Conservation (phyloP, 2,888 invertebrate genomes). For the Cremastinae sp. region DNA sequence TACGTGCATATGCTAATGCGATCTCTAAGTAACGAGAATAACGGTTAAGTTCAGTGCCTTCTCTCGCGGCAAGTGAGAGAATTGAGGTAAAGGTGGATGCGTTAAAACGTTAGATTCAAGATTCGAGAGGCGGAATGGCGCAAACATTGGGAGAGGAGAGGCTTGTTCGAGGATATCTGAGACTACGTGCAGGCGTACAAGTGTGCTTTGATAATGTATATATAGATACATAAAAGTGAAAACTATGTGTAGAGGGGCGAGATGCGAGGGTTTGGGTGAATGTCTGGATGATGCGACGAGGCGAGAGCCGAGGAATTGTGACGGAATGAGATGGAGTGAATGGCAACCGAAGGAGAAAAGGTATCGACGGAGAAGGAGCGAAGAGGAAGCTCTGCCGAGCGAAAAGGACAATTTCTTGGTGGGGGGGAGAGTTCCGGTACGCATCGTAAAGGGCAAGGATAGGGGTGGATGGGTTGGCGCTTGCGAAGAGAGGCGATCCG, state of each 20-base stretch:
- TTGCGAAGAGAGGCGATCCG: conserved; percentile 59
- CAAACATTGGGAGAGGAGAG: conserved; percentile 55
- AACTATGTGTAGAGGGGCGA: conserved; percentile 34
- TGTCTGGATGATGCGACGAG: conserved; percentile 53
- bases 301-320: conserved; percentile 66
- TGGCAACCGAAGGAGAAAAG: conserved; percentile 63
- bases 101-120: conserved; percentile 62
- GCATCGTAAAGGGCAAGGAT: conserved; percentile 57
- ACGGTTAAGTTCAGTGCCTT: conserved; percentile 40
- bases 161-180: conserved; percentile 62
- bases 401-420: conserved; percentile 15
- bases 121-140: conserved; percentile 60
- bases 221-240: conserved; percentile 4
- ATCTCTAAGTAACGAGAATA: conserved; percentile 54
- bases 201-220: conserved; percentile 9
- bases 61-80: conserved; percentile 45
- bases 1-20: conserved; percentile 55
- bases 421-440: conserved; percentile 33
- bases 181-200: conserved; percentile 53
- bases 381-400: conserved; percentile 39
- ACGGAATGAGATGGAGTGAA: conserved; percentile 76
- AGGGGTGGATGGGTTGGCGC: conserved; percentile 55
- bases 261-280: conserved; percentile 16
- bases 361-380: conserved; percentile 23
- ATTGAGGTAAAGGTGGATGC: conserved; percentile 50